Conservation (phyloP, 2,113 vertebrate species). For the Physeter macrocephalus region DNA sequence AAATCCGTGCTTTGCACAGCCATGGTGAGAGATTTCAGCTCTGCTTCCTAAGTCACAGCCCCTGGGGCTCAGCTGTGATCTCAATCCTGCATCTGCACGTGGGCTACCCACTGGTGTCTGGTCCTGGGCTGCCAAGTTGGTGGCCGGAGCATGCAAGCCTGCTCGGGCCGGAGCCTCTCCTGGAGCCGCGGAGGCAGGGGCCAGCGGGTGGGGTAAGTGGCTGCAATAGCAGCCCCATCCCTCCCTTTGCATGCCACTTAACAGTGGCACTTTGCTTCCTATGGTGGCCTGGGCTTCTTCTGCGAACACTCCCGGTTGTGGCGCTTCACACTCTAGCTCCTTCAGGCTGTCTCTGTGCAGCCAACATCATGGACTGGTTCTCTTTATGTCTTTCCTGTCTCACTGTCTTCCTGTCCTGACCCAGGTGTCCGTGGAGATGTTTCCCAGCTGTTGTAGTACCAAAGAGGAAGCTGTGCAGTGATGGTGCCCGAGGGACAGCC, state of each 20-base stretch:
- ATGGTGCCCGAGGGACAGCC: not conserved
- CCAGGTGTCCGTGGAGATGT: not conserved
- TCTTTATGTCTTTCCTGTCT: not conserved
- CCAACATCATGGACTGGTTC: not conserved
- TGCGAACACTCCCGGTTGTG: not conserved
- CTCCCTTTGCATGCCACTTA: not conserved
- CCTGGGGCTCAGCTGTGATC: not conserved
- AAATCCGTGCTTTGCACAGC: not conserved
- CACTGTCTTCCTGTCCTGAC: not conserved
- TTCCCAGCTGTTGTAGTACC: too few relatives aligned
- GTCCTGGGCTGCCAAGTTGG: accelerated
- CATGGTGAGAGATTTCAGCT: not conserved
- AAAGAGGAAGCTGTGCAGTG: not conserved
- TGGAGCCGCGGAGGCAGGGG: not conserved
- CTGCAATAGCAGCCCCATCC: not conserved
- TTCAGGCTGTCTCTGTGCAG: not conserved
- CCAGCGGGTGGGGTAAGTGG: not conserved
- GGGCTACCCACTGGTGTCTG: not conserved
- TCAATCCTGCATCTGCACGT: not conserved
- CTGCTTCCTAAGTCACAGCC: accelerated
- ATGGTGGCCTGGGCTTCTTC: not conserved
- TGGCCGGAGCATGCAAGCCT: not conserved
- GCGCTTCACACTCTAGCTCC: not conserved
- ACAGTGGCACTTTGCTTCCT: not conserved
- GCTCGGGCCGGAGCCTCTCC: not conserved